Evolutionary conservation across 2,888 invertebrate species (phyloP).

Genomic region (Eurois occulta): DNA sequence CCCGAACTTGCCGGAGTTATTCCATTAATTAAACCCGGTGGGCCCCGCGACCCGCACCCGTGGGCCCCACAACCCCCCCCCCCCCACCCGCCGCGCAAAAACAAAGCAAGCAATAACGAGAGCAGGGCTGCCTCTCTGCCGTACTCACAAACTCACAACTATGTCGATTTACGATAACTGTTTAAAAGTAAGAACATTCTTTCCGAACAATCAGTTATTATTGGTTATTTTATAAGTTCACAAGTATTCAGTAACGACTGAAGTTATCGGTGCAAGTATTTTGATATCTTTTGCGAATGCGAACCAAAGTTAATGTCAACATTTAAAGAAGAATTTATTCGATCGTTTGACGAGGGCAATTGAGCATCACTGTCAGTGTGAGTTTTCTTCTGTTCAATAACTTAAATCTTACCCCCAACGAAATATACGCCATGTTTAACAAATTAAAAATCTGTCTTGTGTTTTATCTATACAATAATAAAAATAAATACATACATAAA

Average conservation of each 20-base stretch:
- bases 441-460: background rate
- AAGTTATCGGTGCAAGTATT: constrained; percentile 37
- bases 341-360: background rate
- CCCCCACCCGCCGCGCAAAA: constrained; percentile 73
- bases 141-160: constrained; percentile 42
- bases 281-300: constrained; percentile 11
- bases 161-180: constrained; percentile 65
- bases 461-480: background rate
- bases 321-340: constrained; percentile 4
- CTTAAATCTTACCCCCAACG: background rate
- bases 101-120: constrained; percentile 86
- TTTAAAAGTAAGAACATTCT: constrained; percentile 60
- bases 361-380: background rate
- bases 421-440: background rate
- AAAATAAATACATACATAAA: too few species aligned
- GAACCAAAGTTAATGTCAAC: constrained; percentile 11
- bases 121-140: constrained; percentile 69
- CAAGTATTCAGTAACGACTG: constrained; percentile 59
- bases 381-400: background rate
- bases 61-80: constrained; percentile 38
- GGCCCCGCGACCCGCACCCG: constrained; percentile 70
- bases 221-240: constrained; percentile 51
- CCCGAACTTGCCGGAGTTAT: constrained; percentile 81
- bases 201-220: constrained; percentile 62
- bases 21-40: constrained; percentile 88